Conservation (phyloP, 2,888 invertebrate genomes). For the Xylocampa areola region DNA sequence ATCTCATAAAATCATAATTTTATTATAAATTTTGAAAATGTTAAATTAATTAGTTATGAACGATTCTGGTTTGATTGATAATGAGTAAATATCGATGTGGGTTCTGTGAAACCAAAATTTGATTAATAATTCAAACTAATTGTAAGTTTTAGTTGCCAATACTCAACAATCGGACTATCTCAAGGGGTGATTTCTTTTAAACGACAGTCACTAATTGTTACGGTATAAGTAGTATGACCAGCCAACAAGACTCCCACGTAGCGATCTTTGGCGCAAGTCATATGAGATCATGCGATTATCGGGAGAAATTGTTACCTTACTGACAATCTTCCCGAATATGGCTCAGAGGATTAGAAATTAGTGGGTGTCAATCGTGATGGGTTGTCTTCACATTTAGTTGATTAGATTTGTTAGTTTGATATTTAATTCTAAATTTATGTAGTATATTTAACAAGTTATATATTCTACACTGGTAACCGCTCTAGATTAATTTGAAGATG, state of each 20-base stretch:
- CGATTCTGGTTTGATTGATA: no score
- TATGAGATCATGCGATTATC: slow-evolving; percentile 30
- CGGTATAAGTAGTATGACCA: slow-evolving; percentile 55
- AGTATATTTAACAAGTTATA: no score
- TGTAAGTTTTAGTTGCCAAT: slow-evolving; percentile 53
- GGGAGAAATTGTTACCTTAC: slow-evolving; percentile 30
- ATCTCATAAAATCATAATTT: no score
- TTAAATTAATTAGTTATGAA: no score
- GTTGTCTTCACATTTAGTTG: slow-evolving; percentile 1
- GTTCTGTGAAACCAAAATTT: no score
- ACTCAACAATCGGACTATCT: slow-evolving; percentile 30
- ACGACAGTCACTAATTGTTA: slow-evolving; percentile 68
- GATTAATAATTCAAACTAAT: no score
- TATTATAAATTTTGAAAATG: no score
- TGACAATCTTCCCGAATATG: slow-evolving; percentile 15
- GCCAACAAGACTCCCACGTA: slow-evolving; percentile 67
- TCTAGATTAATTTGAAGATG: no score
- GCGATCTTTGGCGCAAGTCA: slow-evolving; percentile 57
- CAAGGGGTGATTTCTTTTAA: slow-evolving; percentile 62
- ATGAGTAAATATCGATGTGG: no score
- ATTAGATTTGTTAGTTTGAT: not conserved
- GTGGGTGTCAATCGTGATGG: slow-evolving; percentile 15
- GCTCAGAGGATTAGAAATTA: slow-evolving; percentile 39
- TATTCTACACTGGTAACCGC: no score
- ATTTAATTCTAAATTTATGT: not conserved